These are phyloP conservation scores for Numida meleagris DNA, from an alignment of 2,113 vertebrate species.

Conservation along the genomic window DNA sequence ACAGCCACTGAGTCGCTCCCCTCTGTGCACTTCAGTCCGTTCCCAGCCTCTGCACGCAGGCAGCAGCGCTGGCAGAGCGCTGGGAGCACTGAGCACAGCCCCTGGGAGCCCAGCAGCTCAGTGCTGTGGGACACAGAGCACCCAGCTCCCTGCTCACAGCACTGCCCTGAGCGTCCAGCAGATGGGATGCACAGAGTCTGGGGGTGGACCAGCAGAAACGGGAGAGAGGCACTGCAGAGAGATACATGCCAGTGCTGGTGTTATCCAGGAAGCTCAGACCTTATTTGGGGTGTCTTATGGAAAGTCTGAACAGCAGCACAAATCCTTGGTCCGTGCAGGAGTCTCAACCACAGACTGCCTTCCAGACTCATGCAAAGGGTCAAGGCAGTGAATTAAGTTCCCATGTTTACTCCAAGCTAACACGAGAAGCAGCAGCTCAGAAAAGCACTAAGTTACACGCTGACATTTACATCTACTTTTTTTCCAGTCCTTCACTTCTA, in stretches of 20 bases:
- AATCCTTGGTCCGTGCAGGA: background rate
- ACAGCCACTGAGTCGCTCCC: background rate
- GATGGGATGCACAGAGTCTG: too few species aligned
- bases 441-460: rapidly evolving
- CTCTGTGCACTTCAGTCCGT: background rate
- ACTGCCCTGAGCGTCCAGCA: too few species aligned
- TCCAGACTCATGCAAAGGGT: rapidly evolving
- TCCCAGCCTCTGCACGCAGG: background rate
- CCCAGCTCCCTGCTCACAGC: too few species aligned
- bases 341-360: rapidly evolving
- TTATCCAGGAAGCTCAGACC: background rate
- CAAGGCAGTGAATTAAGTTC: rapidly evolving
- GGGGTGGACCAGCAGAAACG: background rate
- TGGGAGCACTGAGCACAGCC: background rate
- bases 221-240: background rate
- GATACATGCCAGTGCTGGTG: rapidly evolving
- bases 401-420: rapidly evolving
- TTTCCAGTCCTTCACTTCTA: background rate
- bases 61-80: background rate
- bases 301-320: background rate
- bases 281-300: rapidly evolving
- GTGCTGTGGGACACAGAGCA: too few species aligned
- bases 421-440: rapidly evolving
- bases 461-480: background rate
- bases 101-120: too few species aligned